phyloP scores from a whole-genome alignment of 2,797 vertebrate species.

The Numenius phaeopus region DNA sequence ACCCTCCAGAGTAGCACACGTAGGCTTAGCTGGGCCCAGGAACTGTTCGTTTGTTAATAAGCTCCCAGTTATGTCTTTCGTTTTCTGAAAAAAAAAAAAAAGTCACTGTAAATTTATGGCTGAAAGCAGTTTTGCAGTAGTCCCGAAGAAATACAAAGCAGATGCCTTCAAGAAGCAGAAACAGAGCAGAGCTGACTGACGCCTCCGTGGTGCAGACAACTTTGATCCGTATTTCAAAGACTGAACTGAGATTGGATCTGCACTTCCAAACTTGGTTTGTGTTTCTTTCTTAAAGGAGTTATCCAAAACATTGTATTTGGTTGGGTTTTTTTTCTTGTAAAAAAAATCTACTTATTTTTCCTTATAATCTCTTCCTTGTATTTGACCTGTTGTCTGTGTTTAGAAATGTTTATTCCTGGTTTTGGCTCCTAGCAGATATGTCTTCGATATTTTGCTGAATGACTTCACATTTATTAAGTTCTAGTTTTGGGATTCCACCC shows the following conservation, averaged over 20 bases:
- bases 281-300: neutral
- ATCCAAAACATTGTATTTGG: neutral
- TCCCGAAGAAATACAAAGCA: neutral
- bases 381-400: neutral
- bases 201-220: rapidly evolving
- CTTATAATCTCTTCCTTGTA: neutral
- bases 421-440: neutral
- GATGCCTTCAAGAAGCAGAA: neutral
- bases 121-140: neutral
- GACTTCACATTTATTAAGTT: neutral
- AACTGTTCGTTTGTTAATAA: neutral
- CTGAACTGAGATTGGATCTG: neutral
- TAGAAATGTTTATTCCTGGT: neutral
- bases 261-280: neutral
- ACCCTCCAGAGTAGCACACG: neutral
- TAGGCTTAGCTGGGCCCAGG: neutral
- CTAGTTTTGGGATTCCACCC: neutral
- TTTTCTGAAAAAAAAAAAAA: neutral
- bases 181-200: neutral
- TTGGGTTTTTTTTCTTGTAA: neutral
- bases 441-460: neutral
- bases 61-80: neutral
- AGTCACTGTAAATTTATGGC: neutral
- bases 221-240: neutral
- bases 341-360: neutral